Evolutionary conservation across 2,797 vertebrate genomes (phyloP).

Genomic region (Ctenosaura bakeri): DNA sequence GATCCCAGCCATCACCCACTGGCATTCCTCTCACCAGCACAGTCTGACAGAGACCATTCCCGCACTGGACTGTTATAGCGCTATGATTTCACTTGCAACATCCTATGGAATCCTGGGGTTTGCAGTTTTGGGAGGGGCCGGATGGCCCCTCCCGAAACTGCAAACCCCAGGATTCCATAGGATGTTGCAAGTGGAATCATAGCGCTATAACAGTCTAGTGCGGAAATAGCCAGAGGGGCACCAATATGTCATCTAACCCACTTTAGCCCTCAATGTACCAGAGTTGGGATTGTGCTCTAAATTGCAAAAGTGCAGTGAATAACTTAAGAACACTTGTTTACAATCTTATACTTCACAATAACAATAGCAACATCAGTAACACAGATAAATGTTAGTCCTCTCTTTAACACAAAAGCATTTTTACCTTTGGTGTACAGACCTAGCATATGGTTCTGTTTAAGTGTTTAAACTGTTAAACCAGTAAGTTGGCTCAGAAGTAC

Average conservation of each 20-base stretch:
- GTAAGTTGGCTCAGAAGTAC: not conserved
- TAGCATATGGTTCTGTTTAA: not conserved
- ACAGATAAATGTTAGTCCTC: not conserved
- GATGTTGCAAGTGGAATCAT: no score
- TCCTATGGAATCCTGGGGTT: no score
- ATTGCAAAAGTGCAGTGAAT: not conserved
- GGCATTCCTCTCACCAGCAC: not conserved
- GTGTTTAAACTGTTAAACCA: not conserved
- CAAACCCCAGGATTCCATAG: no score
- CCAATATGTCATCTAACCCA: not conserved
- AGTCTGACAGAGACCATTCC: no score
- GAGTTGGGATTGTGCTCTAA: not conserved
- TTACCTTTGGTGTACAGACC: not conserved
- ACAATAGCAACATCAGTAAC: not conserved
- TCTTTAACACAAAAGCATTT: not conserved
- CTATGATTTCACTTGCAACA: no score
- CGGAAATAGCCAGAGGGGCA: not conserved
- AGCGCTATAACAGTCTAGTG: no score
- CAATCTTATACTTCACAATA: not conserved
- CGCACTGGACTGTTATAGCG: no score
- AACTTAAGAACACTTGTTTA: not conserved
- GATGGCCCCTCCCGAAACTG: no score
- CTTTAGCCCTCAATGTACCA: not conserved
- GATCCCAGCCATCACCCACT: not conserved
- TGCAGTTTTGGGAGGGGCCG: no score